Evolutionary conservation across 2,888 invertebrate genomes (phyloP).

Genomic region (Idaea straminata): DNA sequence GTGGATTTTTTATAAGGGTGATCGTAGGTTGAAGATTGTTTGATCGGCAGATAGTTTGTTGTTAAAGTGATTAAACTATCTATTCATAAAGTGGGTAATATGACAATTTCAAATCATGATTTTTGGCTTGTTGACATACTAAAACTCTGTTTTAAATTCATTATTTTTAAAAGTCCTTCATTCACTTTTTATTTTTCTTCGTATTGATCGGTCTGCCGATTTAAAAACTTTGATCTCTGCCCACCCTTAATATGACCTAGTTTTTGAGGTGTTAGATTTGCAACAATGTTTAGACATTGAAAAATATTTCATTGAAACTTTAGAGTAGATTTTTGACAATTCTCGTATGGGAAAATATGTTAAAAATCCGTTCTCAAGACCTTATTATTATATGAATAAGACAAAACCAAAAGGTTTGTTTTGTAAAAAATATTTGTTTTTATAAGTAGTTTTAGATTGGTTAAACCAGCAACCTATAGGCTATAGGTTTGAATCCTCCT

Average conservation of each 20-base stretch:
- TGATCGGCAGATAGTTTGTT: not conserved
- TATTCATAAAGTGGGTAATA: too few relatives aligned
- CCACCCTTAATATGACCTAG: not conserved
- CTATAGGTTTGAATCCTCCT: too few relatives aligned
- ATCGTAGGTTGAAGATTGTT: not conserved
- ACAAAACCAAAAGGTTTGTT: not conserved
- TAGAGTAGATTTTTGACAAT: not conserved
- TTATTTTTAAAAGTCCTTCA: too few relatives aligned
- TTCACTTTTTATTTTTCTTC: too few relatives aligned
- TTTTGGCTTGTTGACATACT: too few relatives aligned
- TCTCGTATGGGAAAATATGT: not conserved
- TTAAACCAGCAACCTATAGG: too few relatives aligned
- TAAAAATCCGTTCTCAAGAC: not conserved
- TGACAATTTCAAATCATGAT: too few relatives aligned
- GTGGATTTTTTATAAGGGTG: constrained; percentile 19
- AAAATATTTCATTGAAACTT: not conserved
- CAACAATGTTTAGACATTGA: not conserved
- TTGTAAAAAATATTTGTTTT: not conserved
- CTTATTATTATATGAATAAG: not conserved
- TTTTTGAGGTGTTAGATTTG: not conserved
- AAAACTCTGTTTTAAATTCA: too few relatives aligned
- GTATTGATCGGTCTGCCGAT: not conserved
- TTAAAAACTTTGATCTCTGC: not conserved
- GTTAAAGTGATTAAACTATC: too few relatives aligned
- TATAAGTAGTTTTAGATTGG: not conserved